Base-by-base conservation (phyloP, 2,888 invertebrate species). In the Amphimallon solstitiale region DNA sequence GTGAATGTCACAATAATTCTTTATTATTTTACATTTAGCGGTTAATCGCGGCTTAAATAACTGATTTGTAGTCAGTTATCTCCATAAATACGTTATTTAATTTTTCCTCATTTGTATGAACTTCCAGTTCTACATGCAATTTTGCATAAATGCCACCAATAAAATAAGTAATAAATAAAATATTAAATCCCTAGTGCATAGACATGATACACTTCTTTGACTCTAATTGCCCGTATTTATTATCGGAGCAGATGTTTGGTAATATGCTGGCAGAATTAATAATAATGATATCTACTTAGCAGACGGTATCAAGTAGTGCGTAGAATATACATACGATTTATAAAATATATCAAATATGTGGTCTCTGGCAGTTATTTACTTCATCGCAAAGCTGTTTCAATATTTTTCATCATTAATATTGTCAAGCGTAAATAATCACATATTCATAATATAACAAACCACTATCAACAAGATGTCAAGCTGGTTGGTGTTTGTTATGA, bases 211-310 rank as follows among this genome's bases (percentile, higher is more conserved):
- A n/a, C 34, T 51, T 51, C 35, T 35, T 51, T 17, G 7, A 15
- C 10, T 17, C 35, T 51, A 51, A 51, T 51, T 51, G 35, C 51
- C 51, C 51, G 35, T 51, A 51, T 35, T 35, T 51, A 51, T 51
- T 17, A 51, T 51, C 17, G 34, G 6, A 51, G 51, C 51, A 51
- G 51, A 51, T 51, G 51, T 51, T 34, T 51, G 51, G 34, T 51
- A 15, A 34, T 51, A 51, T 51, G 51, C 51, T 51, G 51, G 51
- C 51, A 51, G 51, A 51, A 51, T 51, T 51, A 51, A 51, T 51
- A 29, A 51, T 51, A 51, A 29, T 51, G 6, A 29, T 29, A 29
- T 29, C 7, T 29, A 35, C 35, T 1, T n/a, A 7, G 1, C 10
- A 6, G 9, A 51, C 29, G 12, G 29, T 15, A 34, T 21, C 12